These are phyloP conservation scores for Chymomyza amoena DNA, from an alignment of 2,888 invertebrate species.

Conservation along the genomic window DNA sequence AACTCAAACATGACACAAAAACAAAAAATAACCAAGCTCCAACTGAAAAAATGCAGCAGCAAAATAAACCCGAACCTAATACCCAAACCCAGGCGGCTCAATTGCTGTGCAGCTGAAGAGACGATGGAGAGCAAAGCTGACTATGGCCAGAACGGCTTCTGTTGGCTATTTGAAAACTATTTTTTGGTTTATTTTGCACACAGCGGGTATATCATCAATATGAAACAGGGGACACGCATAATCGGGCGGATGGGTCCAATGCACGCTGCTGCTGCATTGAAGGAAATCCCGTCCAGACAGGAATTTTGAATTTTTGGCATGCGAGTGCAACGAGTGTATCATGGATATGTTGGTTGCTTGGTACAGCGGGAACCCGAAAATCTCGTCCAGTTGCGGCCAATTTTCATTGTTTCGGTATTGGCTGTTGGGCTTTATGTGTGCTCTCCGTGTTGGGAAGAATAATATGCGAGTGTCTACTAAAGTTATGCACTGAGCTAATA, in stretches of 20 bases:
- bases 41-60: slow-evolving; percentile 45
- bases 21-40: slow-evolving; percentile 5
- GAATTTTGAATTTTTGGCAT: slow-evolving; percentile 53
- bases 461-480: slow-evolving; percentile 25
- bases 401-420: slow-evolving; percentile 36
- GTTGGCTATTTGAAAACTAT: slow-evolving; percentile 30
- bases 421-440: neutral
- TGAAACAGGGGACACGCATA: slow-evolving; percentile 65
- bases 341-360: neutral
- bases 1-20: slow-evolving; percentile 15
- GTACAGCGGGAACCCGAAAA: neutral
- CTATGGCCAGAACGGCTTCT: slow-evolving; percentile 2
- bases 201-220: slow-evolving; percentile 54
- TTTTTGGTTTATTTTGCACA: neutral
- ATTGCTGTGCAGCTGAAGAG: slow-evolving; percentile 22
- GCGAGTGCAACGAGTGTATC: slow-evolving; percentile 25
- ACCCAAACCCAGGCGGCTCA: slow-evolving; percentile 44
- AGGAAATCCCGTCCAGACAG: slow-evolving; percentile 70
- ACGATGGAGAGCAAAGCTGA: neutral
- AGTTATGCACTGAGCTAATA: slow-evolving; percentile 14
- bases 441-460: slow-evolving; percentile 20
- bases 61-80: slow-evolving; percentile 31
- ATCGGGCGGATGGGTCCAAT: slow-evolving; percentile 59
- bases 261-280: slow-evolving; percentile 54
- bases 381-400: slow-evolving; percentile 19